Percentiles rank a stretch among this genome's conserved stretches.
Evolutionary conservation across 2,797 vertebrate species (phyloP).

Genomic region (Lithobates pipiens): DNA sequence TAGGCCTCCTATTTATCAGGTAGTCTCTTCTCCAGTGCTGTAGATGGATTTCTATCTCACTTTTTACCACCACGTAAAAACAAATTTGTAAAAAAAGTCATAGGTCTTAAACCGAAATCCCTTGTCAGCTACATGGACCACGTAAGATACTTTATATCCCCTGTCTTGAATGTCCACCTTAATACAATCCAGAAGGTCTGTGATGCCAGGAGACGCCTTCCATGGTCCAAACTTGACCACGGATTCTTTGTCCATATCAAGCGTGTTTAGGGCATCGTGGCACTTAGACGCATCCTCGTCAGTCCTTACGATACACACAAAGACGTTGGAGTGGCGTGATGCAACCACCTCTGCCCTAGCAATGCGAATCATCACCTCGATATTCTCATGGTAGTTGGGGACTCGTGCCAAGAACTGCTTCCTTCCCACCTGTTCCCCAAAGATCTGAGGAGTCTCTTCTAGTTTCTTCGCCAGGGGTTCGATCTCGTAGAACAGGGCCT

Average conservation of each 20-base stretch:
- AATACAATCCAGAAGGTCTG: conserved; percentile 88
- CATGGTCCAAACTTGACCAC: conserved; percentile 93
- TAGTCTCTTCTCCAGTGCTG: conserved; percentile 1
- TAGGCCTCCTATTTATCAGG: background rate
- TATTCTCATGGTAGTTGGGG: conserved; percentile 88
- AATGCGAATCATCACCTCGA: conserved; percentile 89
- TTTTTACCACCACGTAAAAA: conserved; percentile 90
- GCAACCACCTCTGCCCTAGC: conserved; percentile 89
- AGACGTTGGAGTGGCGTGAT: conserved; percentile 77
- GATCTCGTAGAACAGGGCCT: conserved; percentile 87
- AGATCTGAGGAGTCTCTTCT: conserved; percentile 86
- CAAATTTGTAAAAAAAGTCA: conserved; percentile 83
- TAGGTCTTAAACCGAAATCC: conserved; percentile 80
- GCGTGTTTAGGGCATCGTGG: conserved; percentile 74
- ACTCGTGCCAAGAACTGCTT: conserved; percentile 89
- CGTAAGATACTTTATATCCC: conserved; percentile 82
- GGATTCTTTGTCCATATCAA: conserved; percentile 83
- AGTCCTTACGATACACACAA: conserved; percentile 81
- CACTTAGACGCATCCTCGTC: conserved; percentile 80
- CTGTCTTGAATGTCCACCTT: conserved; percentile 83
- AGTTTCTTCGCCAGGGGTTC: conserved; percentile 84
- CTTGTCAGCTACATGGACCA: conserved; percentile 74
- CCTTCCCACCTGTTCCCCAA: conserved; percentile 87
- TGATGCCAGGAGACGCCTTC: conserved; percentile 75
- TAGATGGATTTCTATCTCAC: background rate